Evolutionary conservation across 2,113 vertebrate species (phyloP).

Genomic region (Mobula hypostoma): DNA sequence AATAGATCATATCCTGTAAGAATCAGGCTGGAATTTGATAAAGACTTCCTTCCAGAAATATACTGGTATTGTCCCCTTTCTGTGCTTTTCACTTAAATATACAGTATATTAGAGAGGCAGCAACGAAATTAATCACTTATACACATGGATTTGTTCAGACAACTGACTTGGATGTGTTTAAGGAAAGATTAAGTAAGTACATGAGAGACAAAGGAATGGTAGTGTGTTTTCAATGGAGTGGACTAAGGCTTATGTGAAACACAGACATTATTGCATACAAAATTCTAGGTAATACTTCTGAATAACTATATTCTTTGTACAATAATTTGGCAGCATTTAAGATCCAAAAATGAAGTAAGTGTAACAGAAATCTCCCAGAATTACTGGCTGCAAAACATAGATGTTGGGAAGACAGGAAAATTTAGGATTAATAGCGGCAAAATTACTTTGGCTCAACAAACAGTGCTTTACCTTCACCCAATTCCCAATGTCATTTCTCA

Average conservation of each 20-base stretch:
- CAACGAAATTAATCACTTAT: background rate
- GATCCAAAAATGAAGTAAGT: background rate
- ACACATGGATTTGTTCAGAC: background rate
- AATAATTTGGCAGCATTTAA: background rate
- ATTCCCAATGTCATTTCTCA: background rate
- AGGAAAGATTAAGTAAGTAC: background rate
- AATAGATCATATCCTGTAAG: background rate
- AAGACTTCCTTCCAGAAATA: background rate
- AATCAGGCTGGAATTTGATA: background rate
- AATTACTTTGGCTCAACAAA: background rate
- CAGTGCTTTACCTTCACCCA: background rate
- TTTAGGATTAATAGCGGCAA: background rate
- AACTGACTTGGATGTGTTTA: background rate
- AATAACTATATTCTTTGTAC: background rate
- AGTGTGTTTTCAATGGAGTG: background rate
- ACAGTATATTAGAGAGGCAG: background rate
- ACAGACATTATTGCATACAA: background rate
- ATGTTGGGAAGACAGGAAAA: background rate
- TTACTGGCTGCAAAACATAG: background rate
- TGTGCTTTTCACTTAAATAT: background rate
- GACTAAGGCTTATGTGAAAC: background rate
- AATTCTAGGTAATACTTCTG: background rate
- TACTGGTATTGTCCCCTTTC: background rate
- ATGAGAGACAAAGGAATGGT: background rate
- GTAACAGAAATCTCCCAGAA: background rate